phyloP scores from a whole-genome alignment of 2,888 invertebrate genomes.

The Glyphotaelius pellucidus region DNA sequence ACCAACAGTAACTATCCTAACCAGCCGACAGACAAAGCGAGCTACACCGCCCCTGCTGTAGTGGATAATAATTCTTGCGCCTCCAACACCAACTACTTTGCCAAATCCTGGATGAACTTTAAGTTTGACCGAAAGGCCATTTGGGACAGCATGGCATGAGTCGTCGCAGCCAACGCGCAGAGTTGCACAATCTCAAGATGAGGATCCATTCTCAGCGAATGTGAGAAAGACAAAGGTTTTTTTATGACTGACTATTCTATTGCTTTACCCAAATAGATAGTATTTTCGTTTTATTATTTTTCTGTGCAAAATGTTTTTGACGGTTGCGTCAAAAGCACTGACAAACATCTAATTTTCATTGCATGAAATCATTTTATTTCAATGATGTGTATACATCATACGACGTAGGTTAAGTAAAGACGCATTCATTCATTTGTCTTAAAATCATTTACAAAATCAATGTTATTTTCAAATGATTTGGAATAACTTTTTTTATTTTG shows the following conservation, averaged over 20 bases:
- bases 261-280: conserved; percentile 9
- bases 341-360: conserved; percentile 38
- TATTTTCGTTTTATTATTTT: conserved; percentile 13
- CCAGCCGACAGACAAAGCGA: conserved; percentile 10
- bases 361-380: conserved; percentile 20
- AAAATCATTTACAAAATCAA: neutral
- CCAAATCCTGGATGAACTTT: conserved; percentile 82
- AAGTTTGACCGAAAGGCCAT: conserved; percentile 81
- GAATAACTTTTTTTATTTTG: neutral
- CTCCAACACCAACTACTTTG: conserved; percentile 73
- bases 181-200: neutral
- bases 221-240: neutral
- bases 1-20: conserved; percentile 70
- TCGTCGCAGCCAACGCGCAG: neutral
- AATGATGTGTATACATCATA: neutral
- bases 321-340: neutral
- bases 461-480: neutral
- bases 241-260: conserved; percentile 27
- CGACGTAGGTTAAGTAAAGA: neutral
- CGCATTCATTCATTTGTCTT: neutral
- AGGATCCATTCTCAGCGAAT: conserved; percentile 7
- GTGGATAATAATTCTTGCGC: conserved; percentile 68
- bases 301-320: neutral
- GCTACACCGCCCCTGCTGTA: neutral
- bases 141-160: conserved; percentile 72